Evolutionary conservation across 2,888 invertebrate species (phyloP), one percentile per base, ranked within the genome.

Genomic region (Plagodis dolabraria): DNA sequence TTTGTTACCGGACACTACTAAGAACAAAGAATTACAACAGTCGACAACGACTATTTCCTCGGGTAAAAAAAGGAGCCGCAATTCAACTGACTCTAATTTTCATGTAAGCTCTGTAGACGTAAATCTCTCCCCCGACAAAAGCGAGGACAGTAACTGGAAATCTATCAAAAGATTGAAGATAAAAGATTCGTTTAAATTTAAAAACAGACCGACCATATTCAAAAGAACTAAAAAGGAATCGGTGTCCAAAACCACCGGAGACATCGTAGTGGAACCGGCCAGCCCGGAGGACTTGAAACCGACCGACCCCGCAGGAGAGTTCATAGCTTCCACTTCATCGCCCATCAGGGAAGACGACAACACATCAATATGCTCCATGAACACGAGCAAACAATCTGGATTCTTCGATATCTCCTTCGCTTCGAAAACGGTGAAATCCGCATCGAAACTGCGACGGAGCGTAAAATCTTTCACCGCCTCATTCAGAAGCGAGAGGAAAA

Each of bases 381-480:
- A 89, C 64, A 88, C 89, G 6, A 93, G 93, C 64, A 93, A 93
- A 69, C 91, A 89, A 60, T 93, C 93, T 0, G 92, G 93, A 22
- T 89, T 93, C 65, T 93, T 93, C 60, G 93, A 93, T 67, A 92
- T 90, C 57, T 93, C 93, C 5, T 90, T 93, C 64, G 90, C 92
- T 4, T 92, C 92, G 0, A 92, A 92, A 80, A 92, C 92, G 0
- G 86, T 82, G 0, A 93, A 93, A 70, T 93, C 93, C 0, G 92
- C 93, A 0, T 92, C 93, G 6, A 92, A 92, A 71, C 68, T 93
- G 49, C 80, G 93, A 42, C 80, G 93, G 50, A 92, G 93, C 68
- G 92, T 93, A 7, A 93, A 93, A 73, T 93, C 93, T 1, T 90
- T 93, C 66, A 93, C 93, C n/a, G 92, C 93, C 9, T 93, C 93